Percentiles rank a stretch among this genome's conserved stretches.
phyloP scores from a whole-genome alignment of 2,888 invertebrate species.

The Frankliniella intonsa region DNA sequence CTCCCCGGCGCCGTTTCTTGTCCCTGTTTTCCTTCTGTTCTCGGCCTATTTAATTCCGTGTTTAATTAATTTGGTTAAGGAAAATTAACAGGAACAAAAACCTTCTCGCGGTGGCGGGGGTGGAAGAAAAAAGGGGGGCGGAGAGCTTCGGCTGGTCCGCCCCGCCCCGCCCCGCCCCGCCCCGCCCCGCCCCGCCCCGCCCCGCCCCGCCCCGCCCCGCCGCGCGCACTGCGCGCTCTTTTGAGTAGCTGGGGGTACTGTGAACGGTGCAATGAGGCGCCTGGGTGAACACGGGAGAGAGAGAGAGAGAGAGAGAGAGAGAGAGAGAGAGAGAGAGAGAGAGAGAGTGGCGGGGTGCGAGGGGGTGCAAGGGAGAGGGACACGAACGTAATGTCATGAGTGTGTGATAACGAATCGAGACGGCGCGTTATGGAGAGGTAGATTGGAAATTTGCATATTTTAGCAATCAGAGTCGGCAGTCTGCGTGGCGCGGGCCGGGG shows the following conservation, averaged over 20 bases:
- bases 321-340: constrained; percentile 24
- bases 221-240: too few species aligned
- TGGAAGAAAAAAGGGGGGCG: too few species aligned
- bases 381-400: not conserved
- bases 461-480: constrained; percentile 2
- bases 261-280: too few species aligned
- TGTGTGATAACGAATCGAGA: constrained; percentile 16
- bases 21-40: too few species aligned
- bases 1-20: too few species aligned
- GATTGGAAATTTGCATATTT: constrained; percentile 20
- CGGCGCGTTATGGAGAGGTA: not conserved
- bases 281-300: not conserved
- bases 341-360: not conserved
- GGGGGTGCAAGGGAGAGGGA: not conserved
- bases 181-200: too few species aligned
- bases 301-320: constrained; percentile 24
- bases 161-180: too few species aligned
- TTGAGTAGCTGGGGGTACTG: too few species aligned
- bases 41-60: not conserved
- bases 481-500: not conserved
- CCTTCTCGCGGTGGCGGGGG: too few species aligned
- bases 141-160: too few species aligned
- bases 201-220: too few species aligned
- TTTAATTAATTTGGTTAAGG: not conserved
- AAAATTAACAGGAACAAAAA: too few species aligned